Evolutionary conservation across 2,113 vertebrate species (phyloP).

Genomic region (Dipodomys spectabilis): DNA sequence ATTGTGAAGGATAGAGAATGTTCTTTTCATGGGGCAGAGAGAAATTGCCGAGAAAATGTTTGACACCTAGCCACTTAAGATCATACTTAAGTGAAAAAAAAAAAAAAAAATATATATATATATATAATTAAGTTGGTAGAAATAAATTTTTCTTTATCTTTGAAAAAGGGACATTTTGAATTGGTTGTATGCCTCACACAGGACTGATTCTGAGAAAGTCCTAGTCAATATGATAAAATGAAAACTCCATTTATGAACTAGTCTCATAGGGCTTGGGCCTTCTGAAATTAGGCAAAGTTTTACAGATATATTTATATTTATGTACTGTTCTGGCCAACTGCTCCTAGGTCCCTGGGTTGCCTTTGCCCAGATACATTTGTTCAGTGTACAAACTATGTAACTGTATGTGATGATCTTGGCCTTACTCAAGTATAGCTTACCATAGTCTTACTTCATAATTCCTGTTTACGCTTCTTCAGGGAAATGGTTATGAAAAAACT

Average conservation of each 20-base stretch:
- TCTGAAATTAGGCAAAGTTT: background rate
- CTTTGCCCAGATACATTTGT: background rate
- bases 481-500: conserved; percentile 7
- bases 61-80: background rate
- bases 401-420: background rate
- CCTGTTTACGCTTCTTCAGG: background rate
- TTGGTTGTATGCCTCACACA: conserved; percentile 21
- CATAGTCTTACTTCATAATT: background rate
- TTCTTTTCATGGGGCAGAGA: conserved; percentile 22
- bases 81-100: conserved; percentile 33
- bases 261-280: background rate
- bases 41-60: background rate
- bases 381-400: background rate
- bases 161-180: conserved; percentile 35
- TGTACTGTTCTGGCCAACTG: background rate
- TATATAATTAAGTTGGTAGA: conserved; percentile 55
- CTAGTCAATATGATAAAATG: background rate
- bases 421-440: background rate
- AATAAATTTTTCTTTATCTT: conserved; percentile 49
- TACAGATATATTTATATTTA: background rate
- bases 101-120: no score
- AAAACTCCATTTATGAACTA: background rate
- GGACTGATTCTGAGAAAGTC: conserved; percentile 15
- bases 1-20: conserved; percentile 18
- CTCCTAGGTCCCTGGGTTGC: background rate